Base-by-base conservation (phyloP, 2,797 vertebrate genomes). In the Sparus aurata region DNA sequence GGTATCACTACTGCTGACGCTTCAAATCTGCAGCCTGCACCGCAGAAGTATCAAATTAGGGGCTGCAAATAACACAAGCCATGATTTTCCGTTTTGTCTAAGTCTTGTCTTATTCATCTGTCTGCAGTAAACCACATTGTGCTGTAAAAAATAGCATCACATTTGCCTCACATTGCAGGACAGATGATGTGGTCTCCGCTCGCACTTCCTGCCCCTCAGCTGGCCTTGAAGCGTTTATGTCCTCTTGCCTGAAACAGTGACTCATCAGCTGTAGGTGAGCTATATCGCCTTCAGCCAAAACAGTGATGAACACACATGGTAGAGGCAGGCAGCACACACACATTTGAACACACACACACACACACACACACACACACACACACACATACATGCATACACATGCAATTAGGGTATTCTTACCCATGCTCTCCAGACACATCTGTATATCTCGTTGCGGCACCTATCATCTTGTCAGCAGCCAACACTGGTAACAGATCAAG, bases 261-360 rank as follows among this genome's bases (percentile, higher is more conserved):
- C 80, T 89, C 79, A 78, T 82, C 73, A 53, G 30, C 80, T 83
- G 67, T n/a, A 75, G 69, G 80, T 79, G 82, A 89, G 80, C 52
- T 49, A 23, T 30, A 60, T 55, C n/a, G 65, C 83, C 80, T 76
- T 77, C 20, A 83, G 81, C 70, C 34, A 75, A 38, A 75, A 80
- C 53, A 66, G 8, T 38, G 25, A 73, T 49, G 50, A 72, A 52
- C 77, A 68, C 49, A 60, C 61, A 59, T 52, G 38, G 41, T 27
- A 25, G 57, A 64, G 38, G 65, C 68, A 25, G 1, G 11, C 49
- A 43, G 25, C 22, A 45, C 3, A 65, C 30, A 64, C 30, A 59
- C 20, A 46, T 75, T n/a, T 57, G 7, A 57, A 78, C 70, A 55
- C 47, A 65, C 18, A 80, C 66, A 45, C 3, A 65, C 30, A 64